Evolutionary conservation across 2,797 vertebrate genomes (phyloP), one percentile per base, ranked within the genome.

Genomic region (Tinamus major): DNA sequence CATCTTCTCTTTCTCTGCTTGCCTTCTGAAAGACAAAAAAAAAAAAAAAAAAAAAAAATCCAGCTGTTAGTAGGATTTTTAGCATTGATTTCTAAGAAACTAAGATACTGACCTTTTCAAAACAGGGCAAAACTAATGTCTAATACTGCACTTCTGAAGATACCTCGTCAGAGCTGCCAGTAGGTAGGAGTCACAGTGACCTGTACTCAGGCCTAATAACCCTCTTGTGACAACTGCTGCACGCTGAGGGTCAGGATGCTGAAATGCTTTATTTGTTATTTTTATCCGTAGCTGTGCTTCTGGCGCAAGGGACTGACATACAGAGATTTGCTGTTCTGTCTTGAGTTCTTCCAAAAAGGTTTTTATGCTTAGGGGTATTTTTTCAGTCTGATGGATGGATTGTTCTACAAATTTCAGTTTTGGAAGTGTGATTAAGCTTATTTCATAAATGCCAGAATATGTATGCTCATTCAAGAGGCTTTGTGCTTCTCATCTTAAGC

Each of bases 351-450:
- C 46, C 31, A 6, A 51, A 85, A 71, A 18, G 5, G 4, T 9
- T 58, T 44, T 46, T 27, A 31, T 58, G 31, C 3, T 69, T 55
- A 64, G 29, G 62, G 31, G 10, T 44, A 4, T 26, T 49, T 68
- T 27, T 78, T 41, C 20, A 6, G 9, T 51, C 62, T 51, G 20
- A 26, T 44, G 29, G 49, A 17, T n/a, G 42, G 0, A 1, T 3
- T 9, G 6, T 35, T 72, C 17, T 29, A 24, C 16, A 44, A 2
- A 72, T 33, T 56, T 35, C 19, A 19, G 8, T 31, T 11, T 19
- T 67, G 35, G 44, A 48, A 75, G 24, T 63, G 7, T 14, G 61
- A 46, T 33, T 12, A 70, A 61, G 59, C 0, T 1, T 31, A 10
- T 27, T 68, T 68, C 27, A 37, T 35, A 78, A 24, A 68, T 2